Percentiles rank a stretch among this genome's conserved stretches.
These are phyloP conservation scores for Setophaga coronata DNA, from an alignment of 2,113 vertebrate species.

Conservation along the genomic window DNA sequence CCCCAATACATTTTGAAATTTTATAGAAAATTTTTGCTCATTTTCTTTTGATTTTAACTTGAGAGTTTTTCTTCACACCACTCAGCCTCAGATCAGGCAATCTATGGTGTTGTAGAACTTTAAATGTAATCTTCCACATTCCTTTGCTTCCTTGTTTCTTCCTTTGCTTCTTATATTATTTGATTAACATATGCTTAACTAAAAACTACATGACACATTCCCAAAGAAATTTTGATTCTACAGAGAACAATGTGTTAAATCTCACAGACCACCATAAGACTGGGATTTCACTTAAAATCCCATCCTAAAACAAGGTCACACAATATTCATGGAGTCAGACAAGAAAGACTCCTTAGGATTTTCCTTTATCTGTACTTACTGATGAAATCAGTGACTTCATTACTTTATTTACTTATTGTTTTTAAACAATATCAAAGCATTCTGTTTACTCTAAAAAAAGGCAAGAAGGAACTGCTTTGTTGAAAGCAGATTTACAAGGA, in stretches of 20 bases:
- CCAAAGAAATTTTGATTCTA: not conserved
- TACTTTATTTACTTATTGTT: constrained; percentile 12
- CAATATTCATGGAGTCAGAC: not conserved
- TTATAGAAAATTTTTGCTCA: not conserved
- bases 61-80: not conserved
- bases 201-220: not conserved
- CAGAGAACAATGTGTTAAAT: not conserved
- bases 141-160: not conserved
- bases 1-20: not conserved
- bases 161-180: not conserved
- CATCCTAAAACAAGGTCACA: not conserved
- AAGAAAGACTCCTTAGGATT: not conserved
- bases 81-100: not conserved
- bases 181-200: not conserved
- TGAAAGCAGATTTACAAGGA: constrained; percentile 27
- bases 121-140: not conserved
- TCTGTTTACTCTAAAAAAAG: not conserved
- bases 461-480: constrained; percentile 20
- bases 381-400: not conserved
- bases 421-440: not conserved
- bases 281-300: not conserved
- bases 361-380: not conserved
- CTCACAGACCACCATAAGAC: not conserved
- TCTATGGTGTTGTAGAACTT: not conserved
- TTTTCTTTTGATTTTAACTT: not conserved